Percentiles rank a stretch among this genome's conserved stretches.
phyloP scores from a whole-genome alignment of 2,888 invertebrate genomes.

The Euphydryas editha region DNA sequence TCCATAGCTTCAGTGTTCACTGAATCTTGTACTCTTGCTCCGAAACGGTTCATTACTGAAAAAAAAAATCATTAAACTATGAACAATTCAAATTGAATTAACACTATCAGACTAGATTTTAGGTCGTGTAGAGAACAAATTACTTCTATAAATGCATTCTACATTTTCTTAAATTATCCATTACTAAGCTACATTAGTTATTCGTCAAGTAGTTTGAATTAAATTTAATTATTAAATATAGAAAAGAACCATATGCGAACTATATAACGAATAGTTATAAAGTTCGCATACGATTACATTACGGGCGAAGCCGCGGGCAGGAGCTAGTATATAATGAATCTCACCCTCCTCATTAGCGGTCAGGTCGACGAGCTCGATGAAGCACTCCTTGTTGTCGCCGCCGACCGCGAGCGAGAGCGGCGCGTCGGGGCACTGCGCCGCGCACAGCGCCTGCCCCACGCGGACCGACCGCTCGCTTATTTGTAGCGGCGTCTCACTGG shows the following conservation, averaged over 20 bases:
- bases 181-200: too few relatives aligned
- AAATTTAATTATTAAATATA: too few relatives aligned
- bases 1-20: conserved; percentile 62
- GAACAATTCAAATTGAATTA: not conserved
- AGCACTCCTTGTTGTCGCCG: conserved; percentile 92
- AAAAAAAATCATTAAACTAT: conserved; percentile 8
- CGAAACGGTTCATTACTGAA: conserved; percentile 78
- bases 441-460: conserved; percentile 89
- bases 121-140: too few relatives aligned
- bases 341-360: conserved; percentile 83
- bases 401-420: conserved; percentile 92
- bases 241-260: too few relatives aligned
- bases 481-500: conserved; percentile 47
- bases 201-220: too few relatives aligned
- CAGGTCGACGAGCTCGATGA: conserved; percentile 87
- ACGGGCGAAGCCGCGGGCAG: too few relatives aligned
- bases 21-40: conserved; percentile 60
- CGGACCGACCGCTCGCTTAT: conserved; percentile 82
- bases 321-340: conserved; percentile 14
- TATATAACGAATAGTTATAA: too few relatives aligned
- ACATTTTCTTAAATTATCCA: too few relatives aligned
- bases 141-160: too few relatives aligned
- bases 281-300: too few relatives aligned
- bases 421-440: conserved; percentile 91
- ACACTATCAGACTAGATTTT: too few relatives aligned